Conservation (phyloP, 2,797 vertebrate genomes). For the Luscinia luscinia region DNA sequence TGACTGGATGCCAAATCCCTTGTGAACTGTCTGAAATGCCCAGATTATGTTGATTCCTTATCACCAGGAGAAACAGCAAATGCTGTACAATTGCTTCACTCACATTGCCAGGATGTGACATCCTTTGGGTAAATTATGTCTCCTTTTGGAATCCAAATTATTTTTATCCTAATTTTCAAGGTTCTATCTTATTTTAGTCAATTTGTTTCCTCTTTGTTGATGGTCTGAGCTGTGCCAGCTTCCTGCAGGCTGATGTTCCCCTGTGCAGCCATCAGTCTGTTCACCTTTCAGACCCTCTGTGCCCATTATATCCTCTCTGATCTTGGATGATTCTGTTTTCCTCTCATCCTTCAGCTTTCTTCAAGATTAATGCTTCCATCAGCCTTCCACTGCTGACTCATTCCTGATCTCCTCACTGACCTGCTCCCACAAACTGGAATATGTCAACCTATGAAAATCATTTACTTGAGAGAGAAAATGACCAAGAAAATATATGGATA, state of each 20-base stretch:
- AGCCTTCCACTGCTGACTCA: conserved; percentile 50
- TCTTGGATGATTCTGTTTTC: conserved; percentile 32
- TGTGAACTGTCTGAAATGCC: conserved; percentile 38
- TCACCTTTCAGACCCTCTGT: conserved; percentile 37
- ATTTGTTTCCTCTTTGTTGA: neutral
- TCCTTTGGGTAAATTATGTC: conserved; percentile 30
- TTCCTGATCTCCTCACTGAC: conserved; percentile 38
- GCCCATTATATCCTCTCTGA: conserved; percentile 20
- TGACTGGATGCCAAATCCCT: conserved; percentile 36
- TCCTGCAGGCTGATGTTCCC: neutral
- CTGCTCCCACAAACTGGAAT: conserved; percentile 29
- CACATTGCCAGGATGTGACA: neutral
- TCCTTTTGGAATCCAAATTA: neutral
- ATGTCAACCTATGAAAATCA: conserved; percentile 23
- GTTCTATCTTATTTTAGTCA: neutral
- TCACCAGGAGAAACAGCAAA: conserved; percentile 28
- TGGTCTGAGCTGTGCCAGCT: neutral
- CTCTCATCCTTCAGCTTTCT: conserved; percentile 16
- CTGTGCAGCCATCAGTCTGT: neutral
- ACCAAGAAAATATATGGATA: conserved; percentile 6
- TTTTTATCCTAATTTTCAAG: conserved; percentile 19
- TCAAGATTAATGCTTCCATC: conserved; percentile 50
- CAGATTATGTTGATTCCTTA: conserved; percentile 48
- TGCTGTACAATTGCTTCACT: neutral
- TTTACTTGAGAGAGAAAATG: neutral